These are phyloP conservation scores for Amaurobius ferox DNA, from an alignment of 2,888 invertebrate genomes.

Conservation along the genomic window DNA sequence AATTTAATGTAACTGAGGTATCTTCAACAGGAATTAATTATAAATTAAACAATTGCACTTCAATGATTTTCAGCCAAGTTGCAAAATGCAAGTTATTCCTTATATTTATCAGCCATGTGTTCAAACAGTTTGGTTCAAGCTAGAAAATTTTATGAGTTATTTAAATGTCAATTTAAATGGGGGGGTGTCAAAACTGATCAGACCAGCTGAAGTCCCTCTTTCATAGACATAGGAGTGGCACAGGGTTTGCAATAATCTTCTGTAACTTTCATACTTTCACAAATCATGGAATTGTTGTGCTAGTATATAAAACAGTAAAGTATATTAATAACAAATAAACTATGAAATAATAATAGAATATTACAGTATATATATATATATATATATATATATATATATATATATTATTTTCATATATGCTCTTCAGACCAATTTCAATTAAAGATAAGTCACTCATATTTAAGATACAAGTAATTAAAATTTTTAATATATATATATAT, in stretches of 20 bases:
- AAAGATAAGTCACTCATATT: no score
- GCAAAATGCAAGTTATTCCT: not conserved
- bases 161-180: no score
- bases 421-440: no score
- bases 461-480: no score
- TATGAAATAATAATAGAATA: no score
- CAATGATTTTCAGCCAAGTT: not conserved
- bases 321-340: no score
- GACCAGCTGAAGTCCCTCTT: slow-evolving; percentile 50
- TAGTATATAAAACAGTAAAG: no score
- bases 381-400: no score
- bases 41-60: slow-evolving; percentile 9
- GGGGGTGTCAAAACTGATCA: slow-evolving; percentile 7
- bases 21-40: not conserved
- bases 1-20: not conserved
- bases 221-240: slow-evolving; percentile 53
- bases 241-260: slow-evolving; percentile 52
- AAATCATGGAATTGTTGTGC: slow-evolving; percentile 21
- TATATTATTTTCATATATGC: no score
- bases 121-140: not conserved
- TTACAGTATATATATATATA: no score
- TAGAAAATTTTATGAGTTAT: not conserved
- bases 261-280: slow-evolving; percentile 43
- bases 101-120: not conserved
- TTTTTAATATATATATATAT: no score